Percentiles rank a stretch among this genome's conserved stretches.
Conservation (phyloP, 2,113 vertebrate species). For the Pelobates fuscus region DNA sequence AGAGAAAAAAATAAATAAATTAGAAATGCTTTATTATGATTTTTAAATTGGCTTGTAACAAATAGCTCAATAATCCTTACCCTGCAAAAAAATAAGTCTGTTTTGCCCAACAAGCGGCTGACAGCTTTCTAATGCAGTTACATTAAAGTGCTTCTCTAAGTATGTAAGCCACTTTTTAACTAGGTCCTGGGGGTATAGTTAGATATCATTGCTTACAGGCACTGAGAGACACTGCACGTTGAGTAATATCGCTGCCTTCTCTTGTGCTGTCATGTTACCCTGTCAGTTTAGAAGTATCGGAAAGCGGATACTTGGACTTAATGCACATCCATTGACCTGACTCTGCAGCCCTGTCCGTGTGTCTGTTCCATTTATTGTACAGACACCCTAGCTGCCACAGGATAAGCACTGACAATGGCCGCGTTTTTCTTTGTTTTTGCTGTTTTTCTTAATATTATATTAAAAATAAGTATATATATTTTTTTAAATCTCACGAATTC, state of each 20-base stretch:
- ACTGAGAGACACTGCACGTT: constrained; percentile 67
- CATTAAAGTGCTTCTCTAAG: constrained; percentile 85
- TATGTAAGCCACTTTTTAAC: constrained; percentile 85
- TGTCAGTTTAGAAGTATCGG: constrained; percentile 72
- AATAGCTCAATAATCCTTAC: constrained; percentile 75
- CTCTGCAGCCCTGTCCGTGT: too few species aligned
- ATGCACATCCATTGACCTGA: too few species aligned
- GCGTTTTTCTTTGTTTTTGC: too few species aligned
- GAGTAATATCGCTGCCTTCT: constrained; percentile 79
- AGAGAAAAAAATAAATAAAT: constrained; percentile 67
- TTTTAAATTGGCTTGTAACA: constrained; percentile 71
- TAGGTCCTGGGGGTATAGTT: constrained; percentile 91
- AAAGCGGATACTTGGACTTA: constrained; percentile 58
- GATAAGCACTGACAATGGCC: too few species aligned
- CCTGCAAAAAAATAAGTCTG: constrained; percentile 65
- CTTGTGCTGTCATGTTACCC: constrained; percentile 78
- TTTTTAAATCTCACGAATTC: too few species aligned
- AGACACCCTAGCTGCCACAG: too few species aligned
- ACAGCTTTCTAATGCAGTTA: constrained; percentile 85
- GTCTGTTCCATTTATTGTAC: too few species aligned
- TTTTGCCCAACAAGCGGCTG: constrained; percentile 76
- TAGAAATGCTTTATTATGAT: constrained; percentile 70
- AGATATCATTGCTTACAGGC: constrained; percentile 89
- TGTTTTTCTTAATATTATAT: too few species aligned
- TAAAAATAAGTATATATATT: too few species aligned